phyloP scores from a whole-genome alignment of 2,113 vertebrate species.

The Notarius quadriscutis region DNA sequence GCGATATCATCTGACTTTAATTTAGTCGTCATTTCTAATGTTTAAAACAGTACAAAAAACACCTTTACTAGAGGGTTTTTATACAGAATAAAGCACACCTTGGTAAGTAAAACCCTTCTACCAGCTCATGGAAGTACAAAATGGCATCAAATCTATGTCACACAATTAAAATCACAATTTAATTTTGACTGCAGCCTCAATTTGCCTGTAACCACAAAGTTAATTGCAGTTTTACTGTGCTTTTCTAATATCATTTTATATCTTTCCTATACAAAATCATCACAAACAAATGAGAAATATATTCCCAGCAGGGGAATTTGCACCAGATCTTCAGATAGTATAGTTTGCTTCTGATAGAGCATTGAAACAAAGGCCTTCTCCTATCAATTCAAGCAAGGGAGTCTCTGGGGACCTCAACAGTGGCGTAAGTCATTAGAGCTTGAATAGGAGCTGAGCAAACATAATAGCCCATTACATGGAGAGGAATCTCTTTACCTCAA shows the following conservation, averaged over 20 bases:
- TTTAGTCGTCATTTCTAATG: too few species aligned
- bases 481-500: conserved; percentile 67
- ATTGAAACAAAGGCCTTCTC: conserved; percentile 58
- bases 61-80: not conserved
- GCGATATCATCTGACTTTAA: too few species aligned
- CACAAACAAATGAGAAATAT: not conserved
- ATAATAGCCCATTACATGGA: conserved; percentile 68
- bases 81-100: not conserved
- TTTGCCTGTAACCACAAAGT: not conserved
- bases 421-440: conserved; percentile 63
- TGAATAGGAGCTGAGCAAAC: conserved; percentile 65
- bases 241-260: not conserved
- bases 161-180: not conserved
- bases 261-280: not conserved
- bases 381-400: conserved; percentile 48
- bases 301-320: not conserved
- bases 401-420: conserved; percentile 62
- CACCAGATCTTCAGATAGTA: not conserved
- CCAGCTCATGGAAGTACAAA: not conserved
- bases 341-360: conserved; percentile 22
- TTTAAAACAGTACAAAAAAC: too few species aligned
- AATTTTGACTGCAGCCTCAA: not conserved
- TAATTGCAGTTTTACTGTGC: not conserved
- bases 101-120: not conserved
- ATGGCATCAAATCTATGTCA: not conserved